Evolutionary conservation across 2,113 vertebrate species (phyloP).

Genomic region (Galbula dea): DNA sequence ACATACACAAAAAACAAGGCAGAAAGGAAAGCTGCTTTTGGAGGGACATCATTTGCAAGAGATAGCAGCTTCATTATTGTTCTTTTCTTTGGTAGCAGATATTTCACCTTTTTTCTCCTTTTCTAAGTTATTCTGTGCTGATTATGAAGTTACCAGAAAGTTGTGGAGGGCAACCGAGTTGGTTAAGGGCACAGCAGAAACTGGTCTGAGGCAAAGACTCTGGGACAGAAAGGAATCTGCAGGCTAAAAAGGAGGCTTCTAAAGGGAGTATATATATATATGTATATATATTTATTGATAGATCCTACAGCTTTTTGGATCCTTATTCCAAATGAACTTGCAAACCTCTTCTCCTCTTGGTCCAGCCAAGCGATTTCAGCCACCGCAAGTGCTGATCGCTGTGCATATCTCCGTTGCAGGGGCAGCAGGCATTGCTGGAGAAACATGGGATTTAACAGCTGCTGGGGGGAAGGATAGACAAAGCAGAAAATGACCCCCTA

Average conservation of each 20-base stretch:
- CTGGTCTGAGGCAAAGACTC: background rate
- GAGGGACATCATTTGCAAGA: background rate
- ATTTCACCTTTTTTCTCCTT: background rate
- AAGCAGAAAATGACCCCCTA: background rate
- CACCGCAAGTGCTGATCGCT: constrained; percentile 10
- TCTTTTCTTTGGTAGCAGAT: background rate
- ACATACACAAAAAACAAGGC: background rate
- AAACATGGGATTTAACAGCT: background rate
- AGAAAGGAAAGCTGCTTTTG: constrained; percentile 1
- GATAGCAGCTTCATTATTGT: background rate
- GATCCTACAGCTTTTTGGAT: background rate
- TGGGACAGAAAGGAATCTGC: background rate
- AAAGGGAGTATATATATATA: background rate
- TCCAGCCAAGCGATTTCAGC: constrained; percentile 28
- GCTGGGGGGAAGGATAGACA: background rate
- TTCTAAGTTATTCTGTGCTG: background rate
- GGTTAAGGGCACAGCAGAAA: background rate
- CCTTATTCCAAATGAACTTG: background rate
- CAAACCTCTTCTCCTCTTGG: constrained; percentile 2
- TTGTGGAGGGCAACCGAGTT: background rate
- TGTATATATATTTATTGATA: no score
- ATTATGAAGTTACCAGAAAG: background rate
- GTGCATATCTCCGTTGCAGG: background rate
- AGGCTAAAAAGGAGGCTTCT: background rate
- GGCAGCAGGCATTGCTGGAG: background rate